phyloP scores from a whole-genome alignment of 1,140 invertebrate genomes.

The Bombyx mori region DNA sequence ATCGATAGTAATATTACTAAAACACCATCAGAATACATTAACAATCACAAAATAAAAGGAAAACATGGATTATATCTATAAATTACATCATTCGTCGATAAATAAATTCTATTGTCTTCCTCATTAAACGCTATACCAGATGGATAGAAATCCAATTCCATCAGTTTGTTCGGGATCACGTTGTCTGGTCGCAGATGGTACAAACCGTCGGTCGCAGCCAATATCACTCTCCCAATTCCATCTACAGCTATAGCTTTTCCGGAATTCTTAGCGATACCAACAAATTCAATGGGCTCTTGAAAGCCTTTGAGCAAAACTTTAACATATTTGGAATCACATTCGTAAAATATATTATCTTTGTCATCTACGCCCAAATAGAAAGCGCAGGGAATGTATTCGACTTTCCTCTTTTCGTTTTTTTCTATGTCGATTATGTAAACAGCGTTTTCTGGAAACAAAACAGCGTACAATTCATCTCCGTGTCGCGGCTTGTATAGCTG shows the following conservation, averaged over 20 bases:
- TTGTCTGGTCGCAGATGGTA: conserved; percentile 47
- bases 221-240: conserved; percentile 31
- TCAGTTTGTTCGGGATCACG: conserved; percentile 50
- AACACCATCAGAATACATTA: too few relatives aligned
- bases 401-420: conserved; percentile 42
- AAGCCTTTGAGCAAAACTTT: conserved; percentile 55
- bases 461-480: conserved; percentile 43
- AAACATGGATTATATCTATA: conserved; percentile 33
- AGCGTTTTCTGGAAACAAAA: conserved; percentile 50
- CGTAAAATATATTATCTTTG: conserved; percentile 51
- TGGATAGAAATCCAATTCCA: conserved; percentile 52
- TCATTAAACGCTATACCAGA: conserved; percentile 40
- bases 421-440: conserved; percentile 40
- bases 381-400: conserved; percentile 50
- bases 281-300: conserved; percentile 55
- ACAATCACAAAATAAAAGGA: too few relatives aligned
- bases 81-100: conserved; percentile 46
- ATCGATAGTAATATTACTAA: too few relatives aligned
- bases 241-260: conserved; percentile 47
- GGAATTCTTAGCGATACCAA: conserved; percentile 50
- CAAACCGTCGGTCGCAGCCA: conserved; percentile 56
- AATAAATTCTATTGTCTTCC: conserved; percentile 29
- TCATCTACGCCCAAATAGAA: conserved; percentile 50
- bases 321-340: conserved; percentile 60
- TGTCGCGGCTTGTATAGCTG: conserved; percentile 45